These are phyloP conservation scores for Heliconius cydno DNA, from an alignment of 2,888 invertebrate species.

Conservation along the genomic window DNA sequence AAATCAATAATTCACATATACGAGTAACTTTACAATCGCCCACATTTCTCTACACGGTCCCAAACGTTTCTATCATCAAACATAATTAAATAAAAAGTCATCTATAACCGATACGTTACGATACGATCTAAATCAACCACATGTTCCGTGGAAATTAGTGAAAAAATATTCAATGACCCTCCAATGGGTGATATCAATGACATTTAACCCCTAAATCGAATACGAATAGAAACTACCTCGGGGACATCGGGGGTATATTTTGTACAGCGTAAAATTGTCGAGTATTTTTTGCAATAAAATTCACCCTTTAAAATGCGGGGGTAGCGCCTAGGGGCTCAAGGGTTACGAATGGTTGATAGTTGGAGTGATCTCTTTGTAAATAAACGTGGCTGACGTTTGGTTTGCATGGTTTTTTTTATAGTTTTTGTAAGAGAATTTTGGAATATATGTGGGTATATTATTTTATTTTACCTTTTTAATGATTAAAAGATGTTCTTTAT, in stretches of 20 bases:
- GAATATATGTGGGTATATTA: neutral
- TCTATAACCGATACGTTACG: constrained; percentile 59
- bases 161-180: constrained; percentile 64
- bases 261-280: constrained; percentile 75
- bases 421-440: neutral
- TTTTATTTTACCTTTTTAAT: neutral
- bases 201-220: constrained; percentile 83
- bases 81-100: constrained; percentile 61
- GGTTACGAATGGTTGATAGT: constrained; percentile 45
- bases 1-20: neutral
- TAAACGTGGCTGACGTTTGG: constrained; percentile 32
- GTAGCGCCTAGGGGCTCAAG: constrained; percentile 42
- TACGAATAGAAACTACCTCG: constrained; percentile 81
- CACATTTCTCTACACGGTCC: neutral
- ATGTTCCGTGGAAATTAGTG: constrained; percentile 78
- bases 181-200: constrained; percentile 81
- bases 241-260: constrained; percentile 75
- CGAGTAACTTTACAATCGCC: neutral
- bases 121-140: constrained; percentile 59
- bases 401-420: constrained; percentile 41
- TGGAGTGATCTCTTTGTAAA: constrained; percentile 45
- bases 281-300: constrained; percentile 77
- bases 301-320: constrained; percentile 71
- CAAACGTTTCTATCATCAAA: constrained; percentile 37
- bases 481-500: neutral